Base-by-base conservation (phyloP, 1,140 invertebrate species). In the Mya arenaria region DNA sequence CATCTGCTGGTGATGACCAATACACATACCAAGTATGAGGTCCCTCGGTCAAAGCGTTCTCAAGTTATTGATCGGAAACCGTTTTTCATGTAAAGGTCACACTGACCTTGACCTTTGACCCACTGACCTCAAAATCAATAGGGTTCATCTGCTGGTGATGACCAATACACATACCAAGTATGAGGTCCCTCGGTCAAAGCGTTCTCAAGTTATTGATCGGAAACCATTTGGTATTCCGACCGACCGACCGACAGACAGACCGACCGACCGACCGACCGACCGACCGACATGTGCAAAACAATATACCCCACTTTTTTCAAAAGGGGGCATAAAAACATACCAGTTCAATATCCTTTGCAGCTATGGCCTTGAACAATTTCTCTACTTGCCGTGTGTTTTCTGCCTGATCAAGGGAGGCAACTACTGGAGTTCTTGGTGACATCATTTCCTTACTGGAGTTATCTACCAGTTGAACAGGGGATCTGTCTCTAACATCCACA, bases 371-470 rank as follows among this genome's bases (percentile, higher is more conserved):
- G 39, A 73, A 82, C 15, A 82, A 44, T 25, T 37, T 48, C 32
- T 82, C 79, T 23, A 62, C 73, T 25, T 65, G 56, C 17, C 32
- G 39, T 13, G 30, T 41, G 8, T 36, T 17, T 48, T 75, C 36
- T 44, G 41, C 28, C 41, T 63, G 60, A 36, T 82, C 79, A 73
- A 82, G 69, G 41, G 68, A 74, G 48, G 68, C 79, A 37, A 82
- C 69, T 66, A 39, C 79, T 8, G 79, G 79, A 6, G 68, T 82
- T 28, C 44, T 73, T 10, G 79, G 79, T n/a, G 79, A 56, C 79
- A 82, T 74, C 69, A 73, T 66, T 41, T 65, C 56, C 55, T 52
- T 72, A 58, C 66, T 71, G 32, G 48, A 60, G 66, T 69, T 71
- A 36, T 80, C 77, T 69, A 80, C 10, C 34, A 80, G 19, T 39